Evolutionary conservation across 1,140 invertebrate genomes (phyloP).

Genomic region (Drosophila orena): DNA sequence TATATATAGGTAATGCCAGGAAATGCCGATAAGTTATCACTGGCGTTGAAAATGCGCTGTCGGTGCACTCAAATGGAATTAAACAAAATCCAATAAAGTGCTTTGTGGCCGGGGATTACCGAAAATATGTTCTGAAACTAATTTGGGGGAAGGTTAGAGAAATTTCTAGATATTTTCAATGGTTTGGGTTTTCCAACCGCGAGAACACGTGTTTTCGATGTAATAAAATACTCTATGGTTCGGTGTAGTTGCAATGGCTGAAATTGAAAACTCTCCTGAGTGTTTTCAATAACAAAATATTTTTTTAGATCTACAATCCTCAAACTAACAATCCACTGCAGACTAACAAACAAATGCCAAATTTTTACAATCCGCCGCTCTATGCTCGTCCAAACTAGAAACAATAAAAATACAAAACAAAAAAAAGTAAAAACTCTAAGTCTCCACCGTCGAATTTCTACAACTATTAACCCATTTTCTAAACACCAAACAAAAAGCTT

Average conservation of each 20-base stretch:
- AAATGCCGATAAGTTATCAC: slow-evolving; percentile 63
- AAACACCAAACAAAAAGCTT: slow-evolving; percentile 49
- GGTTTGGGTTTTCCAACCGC: not conserved
- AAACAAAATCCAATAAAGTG: slow-evolving; percentile 68
- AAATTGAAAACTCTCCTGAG: no score
- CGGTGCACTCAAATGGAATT: slow-evolving; percentile 56
- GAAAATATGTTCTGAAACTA: slow-evolving; percentile 3
- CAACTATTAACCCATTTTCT: slow-evolving; percentile 13
- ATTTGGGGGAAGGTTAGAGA: not conserved
- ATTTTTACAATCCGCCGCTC: slow-evolving; percentile 59
- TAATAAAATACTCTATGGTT: no score
- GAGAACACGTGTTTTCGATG: no score
- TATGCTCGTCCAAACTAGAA: slow-evolving; percentile 48
- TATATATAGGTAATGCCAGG: slow-evolving; percentile 22
- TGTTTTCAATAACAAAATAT: not conserved
- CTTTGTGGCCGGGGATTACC: slow-evolving; percentile 11
- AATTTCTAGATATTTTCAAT: not conserved
- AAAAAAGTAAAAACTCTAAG: not conserved
- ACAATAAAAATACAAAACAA: slow-evolving; percentile 3
- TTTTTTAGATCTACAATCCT: slow-evolving; percentile 11
- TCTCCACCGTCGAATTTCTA: slow-evolving; percentile 47
- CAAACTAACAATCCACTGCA: slow-evolving; percentile 17
- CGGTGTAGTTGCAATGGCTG: no score
- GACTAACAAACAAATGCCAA: slow-evolving; percentile 50
- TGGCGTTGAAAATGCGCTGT: slow-evolving; percentile 55